A percentile compares a stretch with the other conserved stretches of the same genome.
phyloP scores from a whole-genome alignment of 2,797 vertebrate genomes.

The Phalloptychus januarius region DNA sequence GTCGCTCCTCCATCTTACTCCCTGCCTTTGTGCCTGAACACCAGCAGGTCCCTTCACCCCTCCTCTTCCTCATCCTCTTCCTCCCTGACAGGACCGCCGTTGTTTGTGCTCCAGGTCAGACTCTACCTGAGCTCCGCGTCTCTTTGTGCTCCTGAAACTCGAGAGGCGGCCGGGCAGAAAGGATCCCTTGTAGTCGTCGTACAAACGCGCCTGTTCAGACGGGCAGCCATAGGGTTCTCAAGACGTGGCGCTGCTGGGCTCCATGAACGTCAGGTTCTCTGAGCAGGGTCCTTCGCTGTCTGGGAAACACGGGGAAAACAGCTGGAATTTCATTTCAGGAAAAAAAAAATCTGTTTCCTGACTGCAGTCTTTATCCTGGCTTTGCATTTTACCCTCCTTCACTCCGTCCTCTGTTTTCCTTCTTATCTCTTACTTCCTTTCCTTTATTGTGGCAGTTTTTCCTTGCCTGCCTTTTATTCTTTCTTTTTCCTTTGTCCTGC shows the following conservation, averaged over 20 bases:
- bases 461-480: not conserved
- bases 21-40: constrained; percentile 4
- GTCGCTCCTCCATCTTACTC: not conserved
- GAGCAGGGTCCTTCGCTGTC: not conserved
- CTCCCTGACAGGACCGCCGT: constrained; percentile 43
- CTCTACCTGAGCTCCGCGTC: constrained; percentile 56
- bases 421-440: not conserved
- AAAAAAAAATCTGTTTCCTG: not conserved
- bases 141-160: constrained; percentile 75
- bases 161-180: constrained; percentile 68
- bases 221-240: not conserved
- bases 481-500: not conserved
- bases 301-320: not conserved
- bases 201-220: not conserved
- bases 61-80: not conserved
- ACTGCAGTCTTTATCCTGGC: not conserved
- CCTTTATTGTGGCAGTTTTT: not conserved
- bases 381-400: not conserved
- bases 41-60: not conserved
- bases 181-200: constrained; percentile 38
- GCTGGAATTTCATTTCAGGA: not conserved
- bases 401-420: not conserved
- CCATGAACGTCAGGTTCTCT: not conserved
- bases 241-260: not conserved
- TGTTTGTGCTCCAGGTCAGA: constrained; percentile 50